phyloP scores from a whole-genome alignment of 2,888 invertebrate species.

The Smittia sp. region DNA sequence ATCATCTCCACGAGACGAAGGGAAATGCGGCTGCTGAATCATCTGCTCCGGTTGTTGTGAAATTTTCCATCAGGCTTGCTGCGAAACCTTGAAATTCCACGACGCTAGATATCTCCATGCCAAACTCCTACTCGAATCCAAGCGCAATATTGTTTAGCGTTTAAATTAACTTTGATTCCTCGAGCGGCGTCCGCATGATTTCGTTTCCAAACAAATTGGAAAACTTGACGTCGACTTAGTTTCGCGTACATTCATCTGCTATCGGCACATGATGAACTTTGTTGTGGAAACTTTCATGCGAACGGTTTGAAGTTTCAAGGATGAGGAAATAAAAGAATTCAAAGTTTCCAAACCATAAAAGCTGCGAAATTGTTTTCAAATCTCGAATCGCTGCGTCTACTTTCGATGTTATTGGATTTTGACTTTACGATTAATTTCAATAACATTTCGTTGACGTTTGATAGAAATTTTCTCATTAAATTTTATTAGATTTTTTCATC shows the following conservation, averaged over 20 bases:
- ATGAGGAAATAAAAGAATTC: neutral
- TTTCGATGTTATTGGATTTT: neutral
- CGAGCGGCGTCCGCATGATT: too few species aligned
- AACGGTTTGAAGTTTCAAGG: neutral
- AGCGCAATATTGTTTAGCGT: too few species aligned
- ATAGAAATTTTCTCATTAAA: neutral
- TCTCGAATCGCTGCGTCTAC: neutral
- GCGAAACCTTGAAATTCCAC: too few species aligned
- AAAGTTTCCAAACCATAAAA: neutral
- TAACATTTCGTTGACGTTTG: neutral
- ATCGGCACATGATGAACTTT: conserved; percentile 1
- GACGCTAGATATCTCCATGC: too few species aligned
- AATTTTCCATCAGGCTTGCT: too few species aligned
- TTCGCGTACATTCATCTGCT: neutral
- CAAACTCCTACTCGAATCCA: too few species aligned
- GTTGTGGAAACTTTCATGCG: neutral
- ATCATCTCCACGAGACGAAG: too few species aligned
- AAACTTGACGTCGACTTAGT: too few species aligned
- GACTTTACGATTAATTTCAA: neutral
- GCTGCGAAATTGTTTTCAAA: neutral
- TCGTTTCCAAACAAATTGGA: too few species aligned
- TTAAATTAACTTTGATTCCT: too few species aligned
- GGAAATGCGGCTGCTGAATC: too few species aligned
- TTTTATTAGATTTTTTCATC: neutral
- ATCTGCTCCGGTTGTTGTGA: too few species aligned